A percentile compares a stretch with the other conserved stretches of the same genome.
Conservation (phyloP, 2,797 vertebrate species). For the Hoplostethus mediterraneus region DNA sequence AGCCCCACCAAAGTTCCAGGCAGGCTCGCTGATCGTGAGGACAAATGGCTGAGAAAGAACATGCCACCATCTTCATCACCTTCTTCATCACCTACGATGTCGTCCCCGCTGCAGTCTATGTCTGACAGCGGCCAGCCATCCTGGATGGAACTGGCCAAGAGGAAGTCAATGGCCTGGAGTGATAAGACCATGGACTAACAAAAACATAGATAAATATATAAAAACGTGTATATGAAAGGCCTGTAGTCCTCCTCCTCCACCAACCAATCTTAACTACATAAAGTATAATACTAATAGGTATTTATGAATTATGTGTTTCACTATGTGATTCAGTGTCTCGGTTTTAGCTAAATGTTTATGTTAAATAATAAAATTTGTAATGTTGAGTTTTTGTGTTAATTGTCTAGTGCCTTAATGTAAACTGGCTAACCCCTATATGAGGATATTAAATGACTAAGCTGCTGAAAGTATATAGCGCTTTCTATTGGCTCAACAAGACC, state of each 20-base stretch:
- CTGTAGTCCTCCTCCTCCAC: conserved; percentile 5
- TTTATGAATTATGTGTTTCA: conserved; percentile 42
- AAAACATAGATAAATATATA: background rate
- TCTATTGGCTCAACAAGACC: background rate
- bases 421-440: background rate
- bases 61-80: conserved; percentile 50
- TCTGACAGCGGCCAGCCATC: conserved; percentile 87
- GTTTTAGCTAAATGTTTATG: conserved; percentile 39
- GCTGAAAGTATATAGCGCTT: background rate
- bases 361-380: conserved; percentile 52
- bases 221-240: conserved; percentile 13
- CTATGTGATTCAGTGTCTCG: conserved; percentile 43
- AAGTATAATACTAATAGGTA: conserved; percentile 33
- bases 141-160: conserved; percentile 98
- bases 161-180: conserved; percentile 98
- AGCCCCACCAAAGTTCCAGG: conserved; percentile 62
- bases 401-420: conserved; percentile 10
- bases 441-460: background rate
- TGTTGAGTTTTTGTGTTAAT: conserved; percentile 10
- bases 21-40: conserved; percentile 80
- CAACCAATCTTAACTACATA: conserved; percentile 7
- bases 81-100: conserved; percentile 63
- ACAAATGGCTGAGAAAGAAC: conserved; percentile 82
- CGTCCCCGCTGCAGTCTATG: conserved; percentile 70
- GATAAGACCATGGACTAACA: conserved; percentile 90